phyloP scores from a whole-genome alignment of 2,888 invertebrate species.

The Copidosoma aretas region DNA sequence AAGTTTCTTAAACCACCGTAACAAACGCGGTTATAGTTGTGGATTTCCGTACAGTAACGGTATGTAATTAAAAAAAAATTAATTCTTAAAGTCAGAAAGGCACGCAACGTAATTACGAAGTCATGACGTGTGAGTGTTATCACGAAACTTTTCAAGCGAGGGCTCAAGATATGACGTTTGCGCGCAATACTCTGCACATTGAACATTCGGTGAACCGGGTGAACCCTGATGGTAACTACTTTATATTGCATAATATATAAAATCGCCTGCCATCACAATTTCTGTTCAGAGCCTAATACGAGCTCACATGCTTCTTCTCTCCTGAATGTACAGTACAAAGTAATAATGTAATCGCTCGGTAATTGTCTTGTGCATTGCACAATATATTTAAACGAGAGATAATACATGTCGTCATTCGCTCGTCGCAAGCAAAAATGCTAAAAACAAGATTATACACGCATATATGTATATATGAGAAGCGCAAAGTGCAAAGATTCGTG shows the following conservation, averaged over 20 bases:
- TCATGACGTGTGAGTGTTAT: neutral
- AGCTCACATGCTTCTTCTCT: neutral
- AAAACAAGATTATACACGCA: neutral
- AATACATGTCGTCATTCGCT: constrained; percentile 5
- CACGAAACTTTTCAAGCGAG: neutral
- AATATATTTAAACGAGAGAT: constrained; percentile 25
- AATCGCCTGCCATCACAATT: no score
- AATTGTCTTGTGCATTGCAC: constrained; percentile 26
- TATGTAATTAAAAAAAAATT: constrained; percentile 2
- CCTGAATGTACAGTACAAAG: no score
- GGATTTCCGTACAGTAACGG: neutral
- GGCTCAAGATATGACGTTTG: neutral
- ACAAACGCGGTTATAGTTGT: neutral
- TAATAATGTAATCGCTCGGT: constrained; percentile 23
- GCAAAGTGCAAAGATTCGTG: neutral
- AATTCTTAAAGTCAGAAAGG: neutral
- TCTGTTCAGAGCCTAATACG: no score
- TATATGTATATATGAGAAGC: neutral
- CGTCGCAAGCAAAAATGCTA: constrained; percentile 7
- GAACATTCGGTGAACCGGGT: no score
- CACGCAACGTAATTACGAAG: constrained; percentile 10
- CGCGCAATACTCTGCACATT: no score
- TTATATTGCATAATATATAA: no score
- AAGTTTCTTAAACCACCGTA: neutral
- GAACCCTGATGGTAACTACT: no score